A percentile compares a stretch with the other conserved stretches of the same genome.
Evolutionary conservation across 2,797 vertebrate genomes (phyloP).

Genomic region (Distichodus sexfasciatus): DNA sequence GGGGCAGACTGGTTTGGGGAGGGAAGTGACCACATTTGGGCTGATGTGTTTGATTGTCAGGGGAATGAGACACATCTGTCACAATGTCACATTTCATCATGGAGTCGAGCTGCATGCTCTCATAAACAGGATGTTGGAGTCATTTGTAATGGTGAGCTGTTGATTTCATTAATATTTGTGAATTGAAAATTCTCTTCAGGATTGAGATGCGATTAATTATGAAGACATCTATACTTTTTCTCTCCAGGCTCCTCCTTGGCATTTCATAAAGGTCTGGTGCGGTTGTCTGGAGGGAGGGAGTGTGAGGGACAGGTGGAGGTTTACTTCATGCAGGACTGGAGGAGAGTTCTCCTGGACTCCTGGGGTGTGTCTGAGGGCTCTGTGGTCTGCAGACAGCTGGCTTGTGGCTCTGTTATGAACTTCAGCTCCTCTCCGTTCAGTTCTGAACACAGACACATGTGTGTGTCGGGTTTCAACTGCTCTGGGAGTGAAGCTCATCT

Average conservation of each 20-base stretch:
- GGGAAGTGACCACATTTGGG: too few species aligned
- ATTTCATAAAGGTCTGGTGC: neutral
- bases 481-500: conserved; percentile 34
- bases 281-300: conserved; percentile 35
- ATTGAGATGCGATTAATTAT: too few species aligned
- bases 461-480: conserved; percentile 34
- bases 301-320: conserved; percentile 59
- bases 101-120: conserved; percentile 25
- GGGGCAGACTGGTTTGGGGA: too few species aligned
- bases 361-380: conserved; percentile 52
- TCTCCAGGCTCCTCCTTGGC: neutral
- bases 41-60: too few species aligned
- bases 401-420: too few species aligned
- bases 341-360: conserved; percentile 45
- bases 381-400: conserved; percentile 63
- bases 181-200: too few species aligned
- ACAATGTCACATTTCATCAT: conserved; percentile 9
- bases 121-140: conserved; percentile 28
- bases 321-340: conserved; percentile 53
- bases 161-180: too few species aligned
- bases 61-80: too few species aligned
- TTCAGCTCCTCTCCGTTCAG: conserved; percentile 40
- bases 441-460: neutral
- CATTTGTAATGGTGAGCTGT: conserved; percentile 20
- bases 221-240: neutral